Conservation (phyloP, 2,888 invertebrate species). For the Epinotia nisella region DNA sequence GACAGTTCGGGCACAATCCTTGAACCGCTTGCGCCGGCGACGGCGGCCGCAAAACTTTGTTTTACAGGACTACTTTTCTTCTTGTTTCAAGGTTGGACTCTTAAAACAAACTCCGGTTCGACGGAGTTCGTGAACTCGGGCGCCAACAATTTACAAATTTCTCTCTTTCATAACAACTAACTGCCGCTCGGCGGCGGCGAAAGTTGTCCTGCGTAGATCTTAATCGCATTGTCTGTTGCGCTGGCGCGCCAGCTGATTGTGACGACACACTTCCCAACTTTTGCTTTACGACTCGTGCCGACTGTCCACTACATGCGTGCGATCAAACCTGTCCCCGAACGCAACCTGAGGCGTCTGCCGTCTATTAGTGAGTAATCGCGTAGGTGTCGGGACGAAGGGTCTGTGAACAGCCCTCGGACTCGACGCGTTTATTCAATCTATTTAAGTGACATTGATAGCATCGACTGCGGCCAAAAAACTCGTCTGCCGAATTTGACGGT, state of each 20-base stretch:
- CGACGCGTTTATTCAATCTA: constrained; percentile 81
- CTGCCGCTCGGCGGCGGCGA: constrained; percentile 85
- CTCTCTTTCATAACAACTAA: constrained; percentile 86
- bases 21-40: constrained; percentile 86
- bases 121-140: constrained; percentile 86
- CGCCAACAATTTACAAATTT: constrained; percentile 86
- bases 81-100: constrained; percentile 86
- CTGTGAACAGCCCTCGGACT: constrained; percentile 57
- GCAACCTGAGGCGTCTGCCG: constrained; percentile 8
- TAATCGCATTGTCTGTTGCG: constrained; percentile 85
- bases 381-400: constrained; percentile 38
- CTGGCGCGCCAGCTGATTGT: constrained; percentile 82
- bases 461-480: constrained; percentile 78
- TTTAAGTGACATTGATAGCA: constrained; percentile 84
- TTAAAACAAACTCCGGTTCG: constrained; percentile 86
- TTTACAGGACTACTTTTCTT: constrained; percentile 86
- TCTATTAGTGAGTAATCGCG: constrained; percentile 15
- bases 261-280: constrained; percentile 77
- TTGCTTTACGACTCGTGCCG: constrained; percentile 63
- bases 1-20: constrained; percentile 86
- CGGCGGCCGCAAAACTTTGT: constrained; percentile 86
- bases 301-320: constrained; percentile 15
- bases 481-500: constrained; percentile 76
- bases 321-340: not conserved
- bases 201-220: constrained; percentile 86